A percentile compares a stretch with the other conserved stretches of the same genome.
These are phyloP conservation scores for Chromis chromis DNA, from an alignment of 2,797 vertebrate genomes.

Conservation along the genomic window DNA sequence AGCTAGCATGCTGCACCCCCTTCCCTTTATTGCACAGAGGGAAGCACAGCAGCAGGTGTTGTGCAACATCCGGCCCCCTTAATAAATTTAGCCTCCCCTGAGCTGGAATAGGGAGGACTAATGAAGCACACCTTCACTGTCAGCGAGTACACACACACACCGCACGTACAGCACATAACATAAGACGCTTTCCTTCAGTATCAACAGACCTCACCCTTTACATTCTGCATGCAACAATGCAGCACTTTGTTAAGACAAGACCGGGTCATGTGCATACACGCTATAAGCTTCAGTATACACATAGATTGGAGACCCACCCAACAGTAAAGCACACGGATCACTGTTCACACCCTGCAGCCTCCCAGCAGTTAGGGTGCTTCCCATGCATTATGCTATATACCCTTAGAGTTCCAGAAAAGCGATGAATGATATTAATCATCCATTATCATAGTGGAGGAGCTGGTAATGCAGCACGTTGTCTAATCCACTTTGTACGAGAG, in stretches of 20 bases:
- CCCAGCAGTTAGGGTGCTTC: slow-evolving; percentile 12
- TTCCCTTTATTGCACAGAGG: slow-evolving; percentile 76
- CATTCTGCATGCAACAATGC: slow-evolving; percentile 42
- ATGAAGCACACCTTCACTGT: slow-evolving; percentile 77
- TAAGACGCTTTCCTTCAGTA: slow-evolving; percentile 35
- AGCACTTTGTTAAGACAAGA: slow-evolving; percentile 51
- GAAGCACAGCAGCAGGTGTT: slow-evolving; percentile 82
- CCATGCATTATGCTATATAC: not conserved
- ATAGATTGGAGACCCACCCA: slow-evolving; percentile 57
- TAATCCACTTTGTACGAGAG: slow-evolving; percentile 73
- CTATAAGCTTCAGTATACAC: slow-evolving; percentile 55
- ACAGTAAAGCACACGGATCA: slow-evolving; percentile 41
- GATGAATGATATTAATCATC: slow-evolving; percentile 62
- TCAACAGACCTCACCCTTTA: slow-evolving; percentile 47
- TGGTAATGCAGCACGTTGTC: slow-evolving; percentile 52
- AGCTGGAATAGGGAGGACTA: slow-evolving; percentile 72
- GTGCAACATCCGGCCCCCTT: slow-evolving; percentile 80
- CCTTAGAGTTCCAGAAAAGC: slow-evolving; percentile 38
- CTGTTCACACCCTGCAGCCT: slow-evolving; percentile 37
- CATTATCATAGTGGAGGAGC: slow-evolving; percentile 45
- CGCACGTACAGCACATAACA: slow-evolving; percentile 13
- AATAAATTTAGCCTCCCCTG: slow-evolving; percentile 76
- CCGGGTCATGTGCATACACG: slow-evolving; percentile 49
- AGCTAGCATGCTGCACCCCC: slow-evolving; percentile 88
- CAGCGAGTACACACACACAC: slow-evolving; percentile 33